phyloP scores from a whole-genome alignment of 2,888 invertebrate species.

The Callosobruchus maculatus region DNA sequence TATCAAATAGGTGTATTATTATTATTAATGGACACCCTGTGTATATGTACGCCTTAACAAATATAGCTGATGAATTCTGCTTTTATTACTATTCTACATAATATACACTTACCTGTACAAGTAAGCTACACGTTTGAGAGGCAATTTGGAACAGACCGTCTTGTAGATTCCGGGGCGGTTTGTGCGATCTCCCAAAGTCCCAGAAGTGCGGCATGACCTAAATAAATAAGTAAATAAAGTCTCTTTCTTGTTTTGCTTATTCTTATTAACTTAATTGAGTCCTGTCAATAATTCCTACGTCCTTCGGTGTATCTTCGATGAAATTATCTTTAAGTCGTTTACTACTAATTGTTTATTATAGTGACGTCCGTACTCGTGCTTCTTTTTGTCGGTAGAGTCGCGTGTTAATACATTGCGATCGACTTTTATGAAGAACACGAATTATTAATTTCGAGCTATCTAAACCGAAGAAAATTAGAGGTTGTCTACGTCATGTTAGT shows the following conservation, averaged over 20 bases:
- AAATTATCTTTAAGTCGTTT: background rate
- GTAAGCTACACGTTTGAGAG: constrained; percentile 72
- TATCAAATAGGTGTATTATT: no score
- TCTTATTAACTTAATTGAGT: background rate
- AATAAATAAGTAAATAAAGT: background rate
- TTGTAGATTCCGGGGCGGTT: constrained; percentile 64
- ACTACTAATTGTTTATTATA: background rate
- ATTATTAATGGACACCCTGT: no score
- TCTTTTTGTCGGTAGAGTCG: background rate
- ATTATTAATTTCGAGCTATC: background rate
- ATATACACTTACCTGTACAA: constrained; percentile 56
- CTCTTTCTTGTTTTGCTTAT: background rate
- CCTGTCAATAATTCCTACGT: background rate
- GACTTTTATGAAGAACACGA: background rate
- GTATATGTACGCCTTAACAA: no score
- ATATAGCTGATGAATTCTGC: no score
- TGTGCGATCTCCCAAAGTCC: constrained; percentile 53
- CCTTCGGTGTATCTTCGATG: background rate
- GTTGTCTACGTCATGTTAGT: background rate
- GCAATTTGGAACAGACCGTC: constrained; percentile 76
- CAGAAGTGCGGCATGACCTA: constrained; percentile 58
- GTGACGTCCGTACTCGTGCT: no score
- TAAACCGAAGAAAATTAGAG: background rate
- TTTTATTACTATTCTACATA: background rate
- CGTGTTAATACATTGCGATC: background rate